Conservation (phyloP, 2,113 vertebrate genomes). For the Tylochromis polylepis region DNA sequence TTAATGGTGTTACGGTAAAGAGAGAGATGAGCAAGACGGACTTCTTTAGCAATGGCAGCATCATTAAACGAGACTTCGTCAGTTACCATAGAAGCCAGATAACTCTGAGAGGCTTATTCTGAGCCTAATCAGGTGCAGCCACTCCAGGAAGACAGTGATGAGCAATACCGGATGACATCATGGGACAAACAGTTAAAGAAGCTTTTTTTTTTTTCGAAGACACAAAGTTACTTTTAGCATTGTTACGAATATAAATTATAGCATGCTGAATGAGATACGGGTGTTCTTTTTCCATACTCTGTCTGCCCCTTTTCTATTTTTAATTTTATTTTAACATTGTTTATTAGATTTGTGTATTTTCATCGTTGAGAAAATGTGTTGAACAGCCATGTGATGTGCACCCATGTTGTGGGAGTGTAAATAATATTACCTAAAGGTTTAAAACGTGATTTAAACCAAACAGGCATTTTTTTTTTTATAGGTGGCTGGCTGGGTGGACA, state of each 20-base stretch:
- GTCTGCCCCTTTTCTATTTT: not conserved
- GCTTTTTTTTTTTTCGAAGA: not conserved
- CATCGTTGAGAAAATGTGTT: not conserved
- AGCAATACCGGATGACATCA: constrained; percentile 36
- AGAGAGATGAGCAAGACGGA: not conserved
- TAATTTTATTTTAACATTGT: not conserved
- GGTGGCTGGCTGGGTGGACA: not conserved
- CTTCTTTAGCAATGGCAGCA: not conserved
- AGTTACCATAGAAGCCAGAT: constrained; percentile 41
- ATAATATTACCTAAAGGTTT: not conserved
- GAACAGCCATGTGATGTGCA: not conserved
- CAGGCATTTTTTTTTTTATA: not conserved
- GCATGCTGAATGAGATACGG: not conserved
- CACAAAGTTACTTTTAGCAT: not conserved
- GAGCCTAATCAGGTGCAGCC: constrained; percentile 34
- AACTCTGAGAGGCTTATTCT: constrained; percentile 39
- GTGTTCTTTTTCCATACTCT: not conserved
- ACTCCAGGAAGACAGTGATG: constrained; percentile 10
- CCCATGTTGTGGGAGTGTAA: not conserved
- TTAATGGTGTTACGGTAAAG: constrained; percentile 18
- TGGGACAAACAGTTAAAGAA: constrained; percentile 14
- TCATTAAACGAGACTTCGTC: constrained; percentile 32
- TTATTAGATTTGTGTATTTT: not conserved
- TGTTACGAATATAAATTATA: not conserved
- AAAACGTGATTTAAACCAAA: not conserved